Conservation (phyloP, 2,888 invertebrate genomes). For the Diarsia dahlii region DNA sequence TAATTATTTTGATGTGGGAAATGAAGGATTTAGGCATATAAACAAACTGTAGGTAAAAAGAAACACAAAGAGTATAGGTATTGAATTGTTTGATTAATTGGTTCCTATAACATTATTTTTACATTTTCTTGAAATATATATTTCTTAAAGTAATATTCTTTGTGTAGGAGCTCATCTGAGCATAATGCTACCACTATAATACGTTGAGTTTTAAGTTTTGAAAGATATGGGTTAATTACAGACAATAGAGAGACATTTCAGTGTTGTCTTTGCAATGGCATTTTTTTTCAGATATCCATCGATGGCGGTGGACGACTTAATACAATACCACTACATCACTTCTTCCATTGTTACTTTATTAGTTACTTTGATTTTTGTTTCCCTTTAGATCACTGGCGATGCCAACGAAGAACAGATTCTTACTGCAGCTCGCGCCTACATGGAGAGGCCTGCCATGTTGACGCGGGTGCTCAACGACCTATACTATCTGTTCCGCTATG, state of each 20-base stretch:
- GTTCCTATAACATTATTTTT: not conserved
- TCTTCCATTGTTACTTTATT: not conserved
- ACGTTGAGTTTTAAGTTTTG: not conserved
- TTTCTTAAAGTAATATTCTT: not conserved
- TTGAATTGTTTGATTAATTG: slow-evolving; percentile 11
- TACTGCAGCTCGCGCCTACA: slow-evolving; percentile 95
- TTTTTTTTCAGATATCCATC: not conserved
- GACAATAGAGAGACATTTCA: not conserved
- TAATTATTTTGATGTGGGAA: not conserved
- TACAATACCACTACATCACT: not conserved
- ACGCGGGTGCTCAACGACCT: slow-evolving; percentile 97
- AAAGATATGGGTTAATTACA: not conserved
- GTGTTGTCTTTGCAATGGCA: not conserved
- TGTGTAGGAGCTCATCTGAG: not conserved
- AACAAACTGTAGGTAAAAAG: not conserved
- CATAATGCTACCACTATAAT: not conserved
- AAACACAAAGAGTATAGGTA: slow-evolving; percentile 8
- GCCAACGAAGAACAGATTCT: slow-evolving; percentile 97
- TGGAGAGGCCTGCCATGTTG: slow-evolving; percentile 96
- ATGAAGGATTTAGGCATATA: not conserved
- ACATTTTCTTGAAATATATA: not conserved
- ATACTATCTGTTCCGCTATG: slow-evolving; percentile 96
- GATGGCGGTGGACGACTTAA: not conserved
- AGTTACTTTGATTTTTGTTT: not conserved
- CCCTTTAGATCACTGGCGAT: slow-evolving; percentile 95